Base-by-base conservation (phyloP, 2,797 vertebrate species). In the Diceros bicornis region DNA sequence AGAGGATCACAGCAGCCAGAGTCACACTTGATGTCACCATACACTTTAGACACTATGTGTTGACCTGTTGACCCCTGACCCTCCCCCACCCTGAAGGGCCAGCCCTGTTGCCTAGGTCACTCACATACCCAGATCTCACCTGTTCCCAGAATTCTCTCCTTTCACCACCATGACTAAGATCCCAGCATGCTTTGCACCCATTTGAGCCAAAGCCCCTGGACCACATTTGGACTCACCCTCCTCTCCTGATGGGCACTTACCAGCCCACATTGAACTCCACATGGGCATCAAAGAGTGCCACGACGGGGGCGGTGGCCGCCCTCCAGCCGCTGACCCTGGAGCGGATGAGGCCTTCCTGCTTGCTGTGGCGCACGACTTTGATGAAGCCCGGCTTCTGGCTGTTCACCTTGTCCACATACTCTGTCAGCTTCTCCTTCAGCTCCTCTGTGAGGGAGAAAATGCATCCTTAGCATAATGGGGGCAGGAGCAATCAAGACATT, bases 301-400 rank as follows among this genome's bases (percentile, higher is more conserved):
- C 99, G 0, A 99, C 99, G 0, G 99, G 99, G 0, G 99, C 99
- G 0, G 99, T 99, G 89, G 99, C 99, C 0, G 98, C 99, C 93
- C 99, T 99, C 99, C 99, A 99, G 85, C 99, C 99, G 0, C 99
- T 99, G 98, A 99, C 99, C 50, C 99, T 99, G 20, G 99, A 99
- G 2, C 99, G 99, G 97, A 99, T 99, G 97, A 99, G 99, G 78
- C 99, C 99, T 97, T 99, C 99, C 97, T 99, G 99, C 97, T 99
- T 99, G 98, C 97, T 97, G 97, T 99, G 99, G 32, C 99, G 99
- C 94, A 99, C 99, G 12, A 99, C 92, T 98, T 99, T 99, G 97
- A 99, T 99, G 98, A 99, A 99, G 13, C 99, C 99, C 0, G 99
- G 99, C 92, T 97, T 99, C 81, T 97, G 99, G 89, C 98, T 93